Conservation (phyloP, 2,113 vertebrate species). For the Triplophysa siluroides region DNA sequence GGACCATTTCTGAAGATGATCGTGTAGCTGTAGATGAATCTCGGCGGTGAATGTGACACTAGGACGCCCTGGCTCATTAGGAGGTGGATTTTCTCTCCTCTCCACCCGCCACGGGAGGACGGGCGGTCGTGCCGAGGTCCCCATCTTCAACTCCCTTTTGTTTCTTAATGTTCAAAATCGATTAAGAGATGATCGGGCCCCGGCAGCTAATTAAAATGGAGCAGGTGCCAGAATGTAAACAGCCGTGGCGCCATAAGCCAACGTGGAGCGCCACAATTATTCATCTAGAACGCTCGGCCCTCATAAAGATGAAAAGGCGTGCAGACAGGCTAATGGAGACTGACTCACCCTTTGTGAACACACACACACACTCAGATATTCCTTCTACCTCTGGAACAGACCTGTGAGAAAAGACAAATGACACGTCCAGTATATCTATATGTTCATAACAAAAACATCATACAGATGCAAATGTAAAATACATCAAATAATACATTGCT, state of each 20-base stretch:
- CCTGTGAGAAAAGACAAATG: conserved; percentile 9
- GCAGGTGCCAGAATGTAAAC: conserved; percentile 66
- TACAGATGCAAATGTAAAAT: background rate
- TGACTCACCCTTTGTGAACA: conserved; percentile 46
- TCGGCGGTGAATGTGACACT: conserved; percentile 56
- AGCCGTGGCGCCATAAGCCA: conserved; percentile 52
- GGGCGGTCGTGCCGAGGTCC: conserved; percentile 5
- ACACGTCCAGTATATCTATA: background rate
- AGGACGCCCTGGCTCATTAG: conserved; percentile 67
- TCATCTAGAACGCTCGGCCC: conserved; percentile 56
- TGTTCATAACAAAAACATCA: conserved; percentile 2
- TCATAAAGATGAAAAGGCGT: conserved; percentile 55
- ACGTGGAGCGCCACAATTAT: conserved; percentile 53
- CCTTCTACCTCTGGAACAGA: background rate
- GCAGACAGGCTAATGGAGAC: conserved; percentile 60
- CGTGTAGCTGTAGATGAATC: conserved; percentile 63
- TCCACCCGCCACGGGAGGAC: conserved; percentile 62
- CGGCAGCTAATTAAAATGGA: conserved; percentile 65
- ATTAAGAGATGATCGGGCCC: conserved; percentile 63
- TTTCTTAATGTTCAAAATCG: conserved; percentile 65
- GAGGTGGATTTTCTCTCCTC: conserved; percentile 41
- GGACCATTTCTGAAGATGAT: conserved; percentile 53
- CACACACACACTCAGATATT: conserved; percentile 20
- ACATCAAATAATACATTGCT: no score
- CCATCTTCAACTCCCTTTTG: conserved; percentile 57